Evolutionary conservation across 1,140 invertebrate species (phyloP).

Genomic region (Idris sp.): DNA sequence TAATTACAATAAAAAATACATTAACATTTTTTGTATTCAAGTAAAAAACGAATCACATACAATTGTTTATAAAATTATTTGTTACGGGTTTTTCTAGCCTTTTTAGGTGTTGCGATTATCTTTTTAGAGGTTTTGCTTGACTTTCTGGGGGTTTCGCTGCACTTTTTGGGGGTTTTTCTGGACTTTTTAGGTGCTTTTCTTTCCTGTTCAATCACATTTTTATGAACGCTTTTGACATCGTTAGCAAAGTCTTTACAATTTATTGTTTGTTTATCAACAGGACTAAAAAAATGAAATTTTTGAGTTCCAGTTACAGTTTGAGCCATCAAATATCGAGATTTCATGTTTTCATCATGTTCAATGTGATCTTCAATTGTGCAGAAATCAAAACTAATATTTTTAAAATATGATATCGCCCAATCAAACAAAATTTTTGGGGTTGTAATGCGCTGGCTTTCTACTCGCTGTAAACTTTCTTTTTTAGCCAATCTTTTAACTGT

Average conservation of each 20-base stretch:
- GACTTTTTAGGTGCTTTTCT: too few species aligned
- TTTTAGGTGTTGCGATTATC: too few species aligned
- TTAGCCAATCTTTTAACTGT: background rate
- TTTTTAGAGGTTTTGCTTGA: too few species aligned
- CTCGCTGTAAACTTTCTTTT: background rate
- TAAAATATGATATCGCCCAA: background rate
- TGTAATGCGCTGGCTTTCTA: background rate
- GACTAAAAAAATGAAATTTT: background rate
- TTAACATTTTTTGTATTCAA: too few species aligned
- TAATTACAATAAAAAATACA: too few species aligned
- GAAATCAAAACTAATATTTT: background rate
- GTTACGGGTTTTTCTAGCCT: too few species aligned
- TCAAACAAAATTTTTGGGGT: background rate
- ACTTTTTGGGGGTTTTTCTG: too few species aligned
- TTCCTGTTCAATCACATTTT: background rate
- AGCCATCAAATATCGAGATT: background rate
- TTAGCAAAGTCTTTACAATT: background rate
- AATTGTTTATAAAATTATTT: too few species aligned
- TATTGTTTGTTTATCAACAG: background rate
- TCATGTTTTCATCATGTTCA: background rate
- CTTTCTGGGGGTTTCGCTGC: too few species aligned
- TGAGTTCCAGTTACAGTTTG: background rate
- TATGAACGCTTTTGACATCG: background rate
- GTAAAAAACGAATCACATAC: too few species aligned
- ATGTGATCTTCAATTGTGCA: background rate